Conservation (phyloP, 2,113 vertebrate genomes). For the Bungarus multicinctus region DNA sequence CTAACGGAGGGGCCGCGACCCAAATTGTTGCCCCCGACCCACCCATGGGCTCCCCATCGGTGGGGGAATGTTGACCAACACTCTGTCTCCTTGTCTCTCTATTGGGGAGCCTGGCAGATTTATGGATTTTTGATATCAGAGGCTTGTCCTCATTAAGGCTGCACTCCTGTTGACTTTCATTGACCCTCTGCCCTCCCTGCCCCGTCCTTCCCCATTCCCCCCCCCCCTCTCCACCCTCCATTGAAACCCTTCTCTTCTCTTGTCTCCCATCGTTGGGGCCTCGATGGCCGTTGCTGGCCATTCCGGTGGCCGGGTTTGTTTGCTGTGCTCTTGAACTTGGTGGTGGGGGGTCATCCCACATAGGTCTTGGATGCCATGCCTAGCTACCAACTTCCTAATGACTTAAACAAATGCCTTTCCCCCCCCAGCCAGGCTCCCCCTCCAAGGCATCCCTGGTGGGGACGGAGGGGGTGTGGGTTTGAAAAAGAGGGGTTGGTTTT, state of each 20-base stretch:
- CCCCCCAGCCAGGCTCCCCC: constrained; percentile 76
- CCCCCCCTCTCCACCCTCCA: constrained; percentile 69
- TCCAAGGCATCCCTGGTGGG: constrained; percentile 60
- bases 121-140: constrained; percentile 99
- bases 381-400: constrained; percentile 94
- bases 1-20: constrained; percentile 80
- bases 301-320: constrained; percentile 86
- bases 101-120: constrained; percentile 86
- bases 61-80: constrained; percentile 84
- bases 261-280: no score
- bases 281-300: constrained; percentile 38
- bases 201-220: constrained; percentile 75
- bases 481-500: constrained; percentile 67
- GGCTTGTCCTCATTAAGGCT: constrained; percentile 90
- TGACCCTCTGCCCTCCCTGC: constrained; percentile 83
- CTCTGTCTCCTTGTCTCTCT: constrained; percentile 82
- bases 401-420: constrained; percentile 91
- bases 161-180: constrained; percentile 98
- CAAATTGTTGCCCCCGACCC: constrained; percentile 57
- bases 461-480: no score
- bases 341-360: constrained; percentile 75
- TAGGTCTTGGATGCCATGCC: constrained; percentile 72
- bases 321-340: constrained; percentile 99
- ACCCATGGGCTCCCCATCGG: constrained; percentile 70
- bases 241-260: constrained; percentile 69